Conservation (phyloP, 2,797 vertebrate species). For the Lerista edwardsae region DNA sequence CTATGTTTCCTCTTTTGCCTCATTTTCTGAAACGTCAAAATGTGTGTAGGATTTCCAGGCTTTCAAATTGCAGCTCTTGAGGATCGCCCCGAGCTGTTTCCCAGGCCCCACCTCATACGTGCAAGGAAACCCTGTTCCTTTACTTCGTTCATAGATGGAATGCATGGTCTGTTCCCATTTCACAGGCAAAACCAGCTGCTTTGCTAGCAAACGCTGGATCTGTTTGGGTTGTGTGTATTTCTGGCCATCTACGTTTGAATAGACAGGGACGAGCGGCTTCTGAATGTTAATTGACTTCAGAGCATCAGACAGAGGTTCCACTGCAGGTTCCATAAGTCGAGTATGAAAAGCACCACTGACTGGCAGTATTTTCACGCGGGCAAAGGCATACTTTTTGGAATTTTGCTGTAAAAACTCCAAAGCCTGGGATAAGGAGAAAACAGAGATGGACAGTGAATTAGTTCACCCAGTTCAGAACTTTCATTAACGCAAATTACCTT, state of each 20-base stretch:
- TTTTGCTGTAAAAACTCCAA: conserved; percentile 90
- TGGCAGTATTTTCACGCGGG: conserved; percentile 80
- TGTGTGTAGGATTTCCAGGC: conserved; percentile 84
- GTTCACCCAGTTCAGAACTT: background rate
- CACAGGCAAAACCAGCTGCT: conserved; percentile 90
- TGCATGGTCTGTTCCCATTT: conserved; percentile 96
- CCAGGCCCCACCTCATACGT: conserved; percentile 93
- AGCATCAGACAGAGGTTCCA: conserved; percentile 81
- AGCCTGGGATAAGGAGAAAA: conserved; percentile 78
- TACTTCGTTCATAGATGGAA: conserved; percentile 84
- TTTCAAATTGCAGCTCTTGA: conserved; percentile 90
- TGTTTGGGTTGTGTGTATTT: conserved; percentile 84
- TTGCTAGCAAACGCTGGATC: conserved; percentile 81
- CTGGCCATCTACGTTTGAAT: conserved; percentile 88
- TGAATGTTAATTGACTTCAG: conserved; percentile 82
- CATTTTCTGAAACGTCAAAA: conserved; percentile 74
- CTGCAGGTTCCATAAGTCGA: conserved; percentile 85
- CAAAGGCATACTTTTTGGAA: conserved; percentile 79
- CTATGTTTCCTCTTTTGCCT: conserved; percentile 30
- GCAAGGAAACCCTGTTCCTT: conserved; percentile 84
- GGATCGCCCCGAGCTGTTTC: conserved; percentile 85
- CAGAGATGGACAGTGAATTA: background rate
- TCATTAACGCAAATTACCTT: background rate
- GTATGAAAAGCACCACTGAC: conserved; percentile 96
- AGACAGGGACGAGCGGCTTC: conserved; percentile 84